Percentiles rank a stretch among this genome's conserved stretches.
Evolutionary conservation across 2,113 vertebrate species (phyloP).

Genomic region (Epinephelus moara): DNA sequence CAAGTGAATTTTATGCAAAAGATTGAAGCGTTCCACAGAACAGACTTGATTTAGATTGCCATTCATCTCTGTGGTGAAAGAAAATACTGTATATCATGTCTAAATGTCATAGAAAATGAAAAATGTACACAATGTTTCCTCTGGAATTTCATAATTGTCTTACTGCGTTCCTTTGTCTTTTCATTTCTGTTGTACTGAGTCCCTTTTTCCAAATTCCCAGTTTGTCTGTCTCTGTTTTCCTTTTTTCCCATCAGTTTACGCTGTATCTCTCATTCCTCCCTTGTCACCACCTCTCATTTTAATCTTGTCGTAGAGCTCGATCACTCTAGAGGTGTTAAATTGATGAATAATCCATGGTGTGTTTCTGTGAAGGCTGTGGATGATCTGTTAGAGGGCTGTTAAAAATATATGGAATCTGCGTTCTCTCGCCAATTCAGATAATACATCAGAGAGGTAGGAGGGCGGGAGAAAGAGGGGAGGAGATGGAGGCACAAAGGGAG

Average conservation of each 20-base stretch:
- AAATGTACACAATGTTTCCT: not conserved
- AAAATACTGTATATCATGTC: not conserved
- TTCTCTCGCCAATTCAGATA: constrained; percentile 1
- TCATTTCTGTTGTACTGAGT: not conserved
- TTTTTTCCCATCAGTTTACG: not conserved
- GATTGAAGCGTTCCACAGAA: constrained; percentile 20
- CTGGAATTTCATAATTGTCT: not conserved
- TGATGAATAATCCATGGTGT: constrained; percentile 55
- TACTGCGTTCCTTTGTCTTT: not conserved
- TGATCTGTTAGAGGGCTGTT: constrained; percentile 32
- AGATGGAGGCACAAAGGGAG: not conserved
- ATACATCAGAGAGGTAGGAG: constrained; percentile 1
- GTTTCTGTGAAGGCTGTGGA: constrained; percentile 52
- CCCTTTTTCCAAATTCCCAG: no score
- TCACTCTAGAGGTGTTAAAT: constrained; percentile 35
- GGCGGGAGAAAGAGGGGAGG: not conserved
- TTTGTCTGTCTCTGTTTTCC: not conserved
- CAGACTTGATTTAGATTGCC: constrained; percentile 6
- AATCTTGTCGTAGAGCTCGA: not conserved
- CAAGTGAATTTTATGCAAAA: constrained; percentile 45
- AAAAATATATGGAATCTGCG: constrained; percentile 43
- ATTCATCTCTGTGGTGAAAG: not conserved
- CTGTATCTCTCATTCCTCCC: not conserved
- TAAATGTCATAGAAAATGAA: not conserved
- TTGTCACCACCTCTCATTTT: not conserved